Base-by-base conservation (phyloP, 2,888 invertebrate genomes). In the Agrotis ipsilon region DNA sequence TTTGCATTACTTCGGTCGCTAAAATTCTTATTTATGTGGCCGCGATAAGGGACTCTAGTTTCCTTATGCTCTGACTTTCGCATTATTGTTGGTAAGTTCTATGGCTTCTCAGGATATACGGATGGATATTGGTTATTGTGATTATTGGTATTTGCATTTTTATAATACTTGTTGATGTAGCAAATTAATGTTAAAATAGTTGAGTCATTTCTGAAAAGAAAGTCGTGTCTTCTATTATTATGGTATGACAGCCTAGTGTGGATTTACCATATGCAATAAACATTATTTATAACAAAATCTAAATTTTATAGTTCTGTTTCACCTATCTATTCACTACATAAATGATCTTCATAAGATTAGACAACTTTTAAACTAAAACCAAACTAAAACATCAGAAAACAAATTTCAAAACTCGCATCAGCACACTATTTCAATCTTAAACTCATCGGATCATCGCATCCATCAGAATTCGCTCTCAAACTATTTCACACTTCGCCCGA, bases 21-120 rank as follows among this genome's bases (percentile, higher is more conserved):
- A 91, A 93, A 92, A 93, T 90, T 92, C 93, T 93, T 93, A 93
- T 93, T 93, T 93, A 93, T 93, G 89, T 90, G 88, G 84, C 86
- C 84, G 80, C 84, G 85, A 87, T 86, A 85, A 84, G 75, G 69
- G 73, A 71, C 74, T 69, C 68, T 75, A 72, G 80, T 78, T 89
- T 85, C 86, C 86, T 81, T 85, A 84, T 84, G 86, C 49, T 70
- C 49, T 52, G 43, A 57, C 54, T 68, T 75, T 48, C 80, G 45
- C 19, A 27, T 68, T 74, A 52, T 14, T 32, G 52, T 54, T 58
- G 11, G 61, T 69, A 48, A 64, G 68, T 66, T n/a, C 54, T 71
- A 59, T 63, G 24, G 6, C 32, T 13, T 39, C 21, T 27, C 46
- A 70, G 21, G 49, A 59, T 65, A 16, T 49, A 7, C 3, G n/a